Evolutionary conservation across 2,888 invertebrate species (phyloP), one percentile per base, ranked within the genome.

Genomic region (Synanthedon vespiformis): DNA sequence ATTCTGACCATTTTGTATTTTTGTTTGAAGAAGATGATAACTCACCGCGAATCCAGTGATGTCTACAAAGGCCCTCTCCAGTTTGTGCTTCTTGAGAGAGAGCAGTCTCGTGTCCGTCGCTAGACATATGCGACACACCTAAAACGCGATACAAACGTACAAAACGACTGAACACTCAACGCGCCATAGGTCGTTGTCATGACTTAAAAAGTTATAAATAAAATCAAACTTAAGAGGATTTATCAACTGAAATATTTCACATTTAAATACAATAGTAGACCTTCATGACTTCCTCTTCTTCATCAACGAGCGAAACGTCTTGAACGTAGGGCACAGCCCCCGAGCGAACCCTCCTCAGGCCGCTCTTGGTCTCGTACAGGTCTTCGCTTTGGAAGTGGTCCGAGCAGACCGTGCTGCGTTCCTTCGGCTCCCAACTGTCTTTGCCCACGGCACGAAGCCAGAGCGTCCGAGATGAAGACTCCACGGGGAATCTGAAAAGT

Each of bases 81-180:
- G 50, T 1, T 72, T 70, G 16, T 72, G 65, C 2, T 66, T 67
- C 5, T 56, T 65, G 11, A 85, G 69, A 0, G 75, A 59, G 13
- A 67, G 62, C 40, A 86, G 14, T 41, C 70, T 78, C 0, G 56
- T 56, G 13, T 74, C 73, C 55, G 65, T 67, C 0, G 59, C 68
- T 0, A 86, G 59, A 41, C 86, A 86, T 41, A 82, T 75, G 27
- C 84, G 58, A 63, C 86, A 86, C 0, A 72, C 77, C 80, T 82
- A 61, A 0, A 69, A 65, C 44, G 13, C 27, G 2, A 34, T 34
- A n/a, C n/a, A n/a, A n/a, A n/a, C n/a, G n/a, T n/a, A n/a, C n/a
- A n/a, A n/a, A n/a, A n/a, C n/a, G n/a, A n/a, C n/a, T n/a, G n/a
- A n/a, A n/a, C n/a, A n/a, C n/a, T n/a, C n/a, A n/a, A n/a, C n/a